Conservation (phyloP, 2,113 vertebrate species). For the Cephalopholis sonnerati region DNA sequence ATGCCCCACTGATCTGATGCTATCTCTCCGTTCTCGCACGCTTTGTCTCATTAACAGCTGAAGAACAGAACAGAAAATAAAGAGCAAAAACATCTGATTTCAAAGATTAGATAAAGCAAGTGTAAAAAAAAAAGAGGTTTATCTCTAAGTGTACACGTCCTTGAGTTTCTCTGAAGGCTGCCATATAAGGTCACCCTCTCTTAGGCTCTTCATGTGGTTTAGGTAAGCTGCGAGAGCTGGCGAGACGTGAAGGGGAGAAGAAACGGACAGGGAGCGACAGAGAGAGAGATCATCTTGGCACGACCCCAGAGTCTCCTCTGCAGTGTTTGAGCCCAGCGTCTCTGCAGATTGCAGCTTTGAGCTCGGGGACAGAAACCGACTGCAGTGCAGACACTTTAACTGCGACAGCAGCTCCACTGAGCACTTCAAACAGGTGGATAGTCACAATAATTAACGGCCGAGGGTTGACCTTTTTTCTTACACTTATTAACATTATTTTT, state of each 20-base stretch:
- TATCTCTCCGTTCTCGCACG: conserved; percentile 50
- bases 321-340: conserved; percentile 3
- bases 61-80: conserved; percentile 64
- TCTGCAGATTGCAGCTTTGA: conserved; percentile 37
- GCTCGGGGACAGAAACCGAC: conserved; percentile 22
- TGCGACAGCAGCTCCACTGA: neutral
- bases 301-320: conserved; percentile 48
- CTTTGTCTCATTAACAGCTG: conserved; percentile 66
- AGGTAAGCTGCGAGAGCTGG: conserved; percentile 19
- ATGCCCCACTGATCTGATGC: conserved; percentile 43
- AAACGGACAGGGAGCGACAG: conserved; percentile 18
- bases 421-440: conserved; percentile 34
- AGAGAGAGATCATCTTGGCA: conserved; percentile 30
- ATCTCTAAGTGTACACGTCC: conserved; percentile 60
- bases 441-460: neutral
- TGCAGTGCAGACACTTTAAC: conserved; percentile 10
- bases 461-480: neutral
- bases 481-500: neutral
- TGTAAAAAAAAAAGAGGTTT: conserved; percentile 21
- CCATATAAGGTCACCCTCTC: conserved; percentile 51
- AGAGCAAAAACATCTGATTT: conserved; percentile 70
- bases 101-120: conserved; percentile 67
- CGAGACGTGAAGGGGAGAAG: conserved; percentile 17
- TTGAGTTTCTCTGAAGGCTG: conserved; percentile 67
- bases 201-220: conserved; percentile 47